Evolutionary conservation across 2,797 vertebrate genomes (phyloP).

Genomic region (Rhinella marina): DNA sequence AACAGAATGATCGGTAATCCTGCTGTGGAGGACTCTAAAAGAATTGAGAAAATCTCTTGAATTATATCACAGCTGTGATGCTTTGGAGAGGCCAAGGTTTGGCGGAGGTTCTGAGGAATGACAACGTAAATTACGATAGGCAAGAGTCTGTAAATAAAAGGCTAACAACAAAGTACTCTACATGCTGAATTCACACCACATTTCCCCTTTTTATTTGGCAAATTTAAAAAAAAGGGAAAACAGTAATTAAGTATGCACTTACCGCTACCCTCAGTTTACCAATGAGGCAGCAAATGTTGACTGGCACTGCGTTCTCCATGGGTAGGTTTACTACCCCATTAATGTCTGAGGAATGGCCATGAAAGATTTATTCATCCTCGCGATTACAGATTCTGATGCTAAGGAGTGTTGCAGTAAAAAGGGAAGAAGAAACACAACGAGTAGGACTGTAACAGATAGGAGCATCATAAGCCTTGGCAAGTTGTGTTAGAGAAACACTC

Average conservation of each 20-base stretch:
- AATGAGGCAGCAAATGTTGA: background rate
- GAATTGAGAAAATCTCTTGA: slow-evolving; percentile 37
- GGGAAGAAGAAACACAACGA: too few relatives aligned
- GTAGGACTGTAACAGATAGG: too few relatives aligned
- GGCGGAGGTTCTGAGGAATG: background rate
- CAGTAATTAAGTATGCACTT: background rate
- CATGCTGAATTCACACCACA: background rate
- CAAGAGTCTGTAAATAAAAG: slow-evolving; percentile 18
- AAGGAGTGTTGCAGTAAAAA: too few relatives aligned
- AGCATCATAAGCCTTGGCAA: too few relatives aligned
- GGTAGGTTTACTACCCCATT: background rate
- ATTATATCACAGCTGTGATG: slow-evolving; percentile 39
- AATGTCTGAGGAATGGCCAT: background rate
- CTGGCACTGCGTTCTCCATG: background rate
- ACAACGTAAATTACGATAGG: slow-evolving; percentile 13
- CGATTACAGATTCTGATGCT: too few relatives aligned
- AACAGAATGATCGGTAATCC: slow-evolving; percentile 55
- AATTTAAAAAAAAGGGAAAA: background rate
- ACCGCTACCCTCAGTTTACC: background rate
- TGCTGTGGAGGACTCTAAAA: slow-evolving; percentile 29
- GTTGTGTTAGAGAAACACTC: too few relatives aligned
- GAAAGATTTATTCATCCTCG: too few relatives aligned
- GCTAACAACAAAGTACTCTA: background rate
- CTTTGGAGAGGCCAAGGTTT: slow-evolving; percentile 19
- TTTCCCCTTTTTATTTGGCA: background rate